Evolutionary conservation across 2,797 vertebrate genomes (phyloP).

Genomic region (Tapera naevia): DNA sequence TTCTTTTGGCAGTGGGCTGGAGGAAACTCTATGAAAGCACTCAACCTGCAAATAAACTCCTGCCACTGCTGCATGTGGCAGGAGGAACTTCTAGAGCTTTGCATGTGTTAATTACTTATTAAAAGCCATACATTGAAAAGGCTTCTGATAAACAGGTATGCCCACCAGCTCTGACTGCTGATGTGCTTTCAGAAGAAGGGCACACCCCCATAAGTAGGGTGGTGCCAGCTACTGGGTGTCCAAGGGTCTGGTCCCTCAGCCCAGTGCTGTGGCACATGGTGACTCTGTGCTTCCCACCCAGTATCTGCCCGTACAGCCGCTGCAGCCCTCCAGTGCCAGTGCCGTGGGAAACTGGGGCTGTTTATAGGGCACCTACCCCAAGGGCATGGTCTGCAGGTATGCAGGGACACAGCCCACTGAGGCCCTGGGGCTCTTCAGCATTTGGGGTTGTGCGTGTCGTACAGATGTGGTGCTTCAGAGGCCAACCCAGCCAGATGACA

Average conservation of each 20-base stretch:
- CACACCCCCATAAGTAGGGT: fast-evolving
- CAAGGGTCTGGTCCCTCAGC: background rate
- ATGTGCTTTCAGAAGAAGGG: background rate
- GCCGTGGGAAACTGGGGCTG: fast-evolving
- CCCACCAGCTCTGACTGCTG: background rate
- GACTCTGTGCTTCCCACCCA: background rate
- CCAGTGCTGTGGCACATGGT: background rate
- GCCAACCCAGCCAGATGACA: background rate
- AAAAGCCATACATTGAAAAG: background rate
- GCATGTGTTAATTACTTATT: background rate
- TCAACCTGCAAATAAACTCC: background rate
- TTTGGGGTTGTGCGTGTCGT: background rate
- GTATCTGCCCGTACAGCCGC: fast-evolving
- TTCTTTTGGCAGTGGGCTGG: background rate
- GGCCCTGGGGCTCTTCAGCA: background rate
- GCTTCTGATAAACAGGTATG: background rate
- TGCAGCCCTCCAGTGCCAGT: background rate
- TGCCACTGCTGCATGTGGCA: background rate
- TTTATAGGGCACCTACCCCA: too few species aligned
- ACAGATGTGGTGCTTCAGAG: background rate
- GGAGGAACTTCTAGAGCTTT: background rate
- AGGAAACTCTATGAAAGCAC: background rate
- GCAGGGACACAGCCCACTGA: fast-evolving
- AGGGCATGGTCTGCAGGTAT: background rate
- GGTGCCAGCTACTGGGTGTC: background rate